Base-by-base conservation (phyloP, 2,888 invertebrate species). In the Sesia apiformis region DNA sequence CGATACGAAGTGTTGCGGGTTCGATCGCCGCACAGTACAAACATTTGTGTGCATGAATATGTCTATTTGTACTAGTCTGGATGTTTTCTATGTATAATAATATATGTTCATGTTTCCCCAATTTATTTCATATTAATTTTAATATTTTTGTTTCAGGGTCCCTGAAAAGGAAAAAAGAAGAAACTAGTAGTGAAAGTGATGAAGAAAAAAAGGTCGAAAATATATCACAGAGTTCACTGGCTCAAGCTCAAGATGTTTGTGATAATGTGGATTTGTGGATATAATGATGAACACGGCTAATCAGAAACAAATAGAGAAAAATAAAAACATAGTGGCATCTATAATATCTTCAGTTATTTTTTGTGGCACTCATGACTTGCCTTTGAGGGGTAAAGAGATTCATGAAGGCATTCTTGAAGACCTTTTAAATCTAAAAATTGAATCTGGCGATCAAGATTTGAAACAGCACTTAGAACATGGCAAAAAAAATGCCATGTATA, bases 391-490 rank as follows among this genome's bases (percentile, higher is more conserved):
- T 40, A 51, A 54, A 51, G 51, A 42, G 38, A 54, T 49, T 8
- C 49, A 53, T 53, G 53, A 53, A 53, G 53, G 53, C 53, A 49
- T 53, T 53, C 40, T 49, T 53, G 49, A 46, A 49, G 53, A 53
- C 23, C 49, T 53, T 46, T 49, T 49, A 49, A 53, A 53, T 41
- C 43, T 53, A n/a, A 41, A 6, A 41, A 41, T 41, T 41, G 41
- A 41, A 41, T 53, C 53, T 53, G 55, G 55, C 52, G 52, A 55
- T 53, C 52, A 55, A 52, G 41, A 55, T 55, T 57, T 55, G 59
- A 62, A 39, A 52, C 42, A 54, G 52, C 54, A 57, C 43, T 57
- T 57, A 53, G 52, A 53, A 54, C 54, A 57, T 52, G 57, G 57
- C 43, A 54, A 59, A 55, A 59, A 59, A 52, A 41, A 41, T 41